Base-by-base conservation (phyloP, 2,888 invertebrate species). In the Drosophila peninsularis region DNA sequence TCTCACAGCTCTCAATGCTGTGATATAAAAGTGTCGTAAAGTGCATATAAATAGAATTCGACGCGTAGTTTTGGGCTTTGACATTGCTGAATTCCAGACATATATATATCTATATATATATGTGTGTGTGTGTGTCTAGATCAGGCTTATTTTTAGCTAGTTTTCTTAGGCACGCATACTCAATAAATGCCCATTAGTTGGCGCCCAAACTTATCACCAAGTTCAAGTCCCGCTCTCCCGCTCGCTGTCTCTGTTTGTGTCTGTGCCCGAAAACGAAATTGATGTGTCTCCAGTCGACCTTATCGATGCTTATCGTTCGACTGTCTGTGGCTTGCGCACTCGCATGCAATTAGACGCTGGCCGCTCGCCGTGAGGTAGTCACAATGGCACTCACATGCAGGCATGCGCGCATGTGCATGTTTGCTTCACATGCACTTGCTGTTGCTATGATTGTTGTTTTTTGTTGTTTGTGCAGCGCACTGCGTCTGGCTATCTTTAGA, bases 401-500 rank as follows among this genome's bases (percentile, higher is more conserved):
- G 3, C 27, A 27, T 44, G 4, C 17, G 32, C 27, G 30, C 30
- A 30, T 34, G 34, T 34, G 34, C 30, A 44, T 36, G 45, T 55
- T 54, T 81, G 63, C 69, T 81, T 87, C 88, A 74, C 82, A 82
- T 78, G 80, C 80, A 88, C 85, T 81, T 88, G 86, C 63, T 82
- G 62, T 62, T 55, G 47, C 62, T 82, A 50, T 37, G 50, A 19
- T n/a, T 57, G 39, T 39, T 70, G 65, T 47, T 58, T 27, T 14
- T 24, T 21, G 24, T 58, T 74, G 67, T 65, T 82, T 85, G 86
- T 62, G 60, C 53, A 55, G 52, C 45, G 64, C 75, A 42, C 62
- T 80, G 62, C 71, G 54, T 65, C 50, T 65, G 66, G 71, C 75
- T 71, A 58, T 65, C 57, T 71, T 72, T 73, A 69, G 80, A 82